Evolutionary conservation across 1,140 invertebrate genomes (phyloP), one percentile per base, ranked within the genome.

Genomic region (Luehdorfia chinensis): DNA sequence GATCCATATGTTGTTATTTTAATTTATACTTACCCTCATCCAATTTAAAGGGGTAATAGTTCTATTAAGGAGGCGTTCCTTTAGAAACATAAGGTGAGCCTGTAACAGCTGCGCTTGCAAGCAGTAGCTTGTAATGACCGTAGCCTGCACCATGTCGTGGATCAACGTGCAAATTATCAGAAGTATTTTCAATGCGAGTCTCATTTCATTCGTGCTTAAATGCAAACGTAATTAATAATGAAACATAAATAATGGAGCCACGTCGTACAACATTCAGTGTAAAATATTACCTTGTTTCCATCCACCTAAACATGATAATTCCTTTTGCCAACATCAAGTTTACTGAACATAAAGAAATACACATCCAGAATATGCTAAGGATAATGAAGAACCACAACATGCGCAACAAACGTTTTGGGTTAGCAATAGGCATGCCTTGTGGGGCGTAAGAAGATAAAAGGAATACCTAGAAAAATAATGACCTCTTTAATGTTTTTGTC

Each of bases 141-240:
- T 93, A 2, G 92, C 92, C 72, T 94, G 93, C 15, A 94, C 90
- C 76, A 94, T 84, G 72, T 95, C 93, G 55, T 94, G 93, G 74
- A 91, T 91, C 28, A 94, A 70, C 15, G 93, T 93, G 41, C 91
- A 92, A 11, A 91, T 59, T 21, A 93, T 88, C 14, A 94, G 68
- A 14, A 92, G 59, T 21, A 92, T 75, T 66, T 93, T 92, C 13
- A 92, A 62, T 1, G 65, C 50, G 36, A 88, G 62, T 55, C 87
- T 84, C 4, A 89, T 45, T 50, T 87, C 64, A 18, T 69, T 55
- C 0, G 88, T 86, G 59, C 90, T 92, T 12, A 28, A 43, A 18
- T 5, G 1, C 28, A 8, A 34, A 34, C 15, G n/a, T 9, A n/a
- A 19, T 1, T 30, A 11, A 15, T 9, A n/a, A 28, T 28, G 5